Conservation (phyloP, 2,113 vertebrate species). For the Chitala chitala region DNA sequence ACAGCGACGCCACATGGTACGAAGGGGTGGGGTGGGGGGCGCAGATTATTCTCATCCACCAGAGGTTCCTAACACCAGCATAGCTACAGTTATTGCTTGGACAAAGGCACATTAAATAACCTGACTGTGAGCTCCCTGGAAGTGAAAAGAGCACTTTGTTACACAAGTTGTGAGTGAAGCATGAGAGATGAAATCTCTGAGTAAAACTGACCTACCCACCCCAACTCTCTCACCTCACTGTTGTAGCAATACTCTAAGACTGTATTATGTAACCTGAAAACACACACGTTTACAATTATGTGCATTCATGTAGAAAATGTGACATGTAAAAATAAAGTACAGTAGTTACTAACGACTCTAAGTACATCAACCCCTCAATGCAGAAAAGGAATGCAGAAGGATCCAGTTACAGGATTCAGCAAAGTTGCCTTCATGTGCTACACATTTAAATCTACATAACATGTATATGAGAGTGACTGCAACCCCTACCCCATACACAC, state of each 20-base stretch:
- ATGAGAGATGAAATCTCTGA: not conserved
- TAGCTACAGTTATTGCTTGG: not conserved
- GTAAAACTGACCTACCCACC: constrained; percentile 15
- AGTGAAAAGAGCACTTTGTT: constrained; percentile 9
- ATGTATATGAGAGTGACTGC: too few species aligned
- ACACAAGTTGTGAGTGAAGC: constrained; percentile 20
- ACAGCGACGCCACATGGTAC: too few species aligned
- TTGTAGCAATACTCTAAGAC: not conserved
- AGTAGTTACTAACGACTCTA: too few species aligned
- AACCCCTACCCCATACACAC: too few species aligned
- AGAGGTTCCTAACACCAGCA: not conserved
- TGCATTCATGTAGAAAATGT: too few species aligned
- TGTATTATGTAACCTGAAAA: not conserved
- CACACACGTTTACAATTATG: not conserved
- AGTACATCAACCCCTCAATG: too few species aligned
- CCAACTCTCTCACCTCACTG: not conserved
- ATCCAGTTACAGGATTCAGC: too few species aligned
- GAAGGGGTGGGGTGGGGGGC: not conserved
- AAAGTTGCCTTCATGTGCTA: too few species aligned
- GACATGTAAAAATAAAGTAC: too few species aligned
- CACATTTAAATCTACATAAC: too few species aligned
- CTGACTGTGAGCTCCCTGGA: not conserved
- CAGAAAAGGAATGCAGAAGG: too few species aligned
- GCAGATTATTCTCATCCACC: not conserved
- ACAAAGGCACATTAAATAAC: not conserved